A percentile compares a stretch with the other conserved stretches of the same genome.
phyloP scores from a whole-genome alignment of 2,797 vertebrate species.

The Chelidonichthys spinosus region DNA sequence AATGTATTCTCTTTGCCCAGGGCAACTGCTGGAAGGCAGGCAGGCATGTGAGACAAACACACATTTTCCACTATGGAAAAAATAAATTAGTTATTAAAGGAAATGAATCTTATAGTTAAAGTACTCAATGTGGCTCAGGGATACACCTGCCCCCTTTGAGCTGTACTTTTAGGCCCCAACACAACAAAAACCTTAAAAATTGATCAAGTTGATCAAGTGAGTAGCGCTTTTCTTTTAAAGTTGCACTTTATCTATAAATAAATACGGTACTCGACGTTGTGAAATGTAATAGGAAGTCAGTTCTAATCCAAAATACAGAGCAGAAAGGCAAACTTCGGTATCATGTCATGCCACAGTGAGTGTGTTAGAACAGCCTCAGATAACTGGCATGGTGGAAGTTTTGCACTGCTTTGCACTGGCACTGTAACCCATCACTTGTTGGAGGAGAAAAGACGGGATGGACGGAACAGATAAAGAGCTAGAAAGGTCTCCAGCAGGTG shows the following conservation, averaged over 20 bases:
- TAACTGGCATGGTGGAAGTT: not conserved
- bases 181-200: not conserved
- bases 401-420: not conserved
- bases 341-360: not conserved
- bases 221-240: not conserved
- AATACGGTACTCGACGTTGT: fast-evolving
- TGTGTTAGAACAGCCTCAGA: not conserved
- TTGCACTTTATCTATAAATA: not conserved
- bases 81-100: not conserved
- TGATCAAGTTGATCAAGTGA: not conserved
- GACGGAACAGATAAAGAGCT: not conserved
- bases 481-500: not conserved
- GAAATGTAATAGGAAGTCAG: not conserved
- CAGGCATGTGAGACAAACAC: conserved; percentile 7
- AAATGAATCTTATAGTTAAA: conserved; percentile 13
- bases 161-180: not conserved
- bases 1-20: conserved; percentile 43
- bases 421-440: not conserved
- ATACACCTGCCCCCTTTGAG: not conserved
- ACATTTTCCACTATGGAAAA: conserved; percentile 12
- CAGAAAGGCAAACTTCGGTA: not conserved
- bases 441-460: not conserved
- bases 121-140: not conserved
- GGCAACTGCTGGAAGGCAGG: conserved; percentile 45
- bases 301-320: not conserved